Base-by-base conservation (phyloP, 2,113 vertebrate genomes). In the Istiophorus platypterus region DNA sequence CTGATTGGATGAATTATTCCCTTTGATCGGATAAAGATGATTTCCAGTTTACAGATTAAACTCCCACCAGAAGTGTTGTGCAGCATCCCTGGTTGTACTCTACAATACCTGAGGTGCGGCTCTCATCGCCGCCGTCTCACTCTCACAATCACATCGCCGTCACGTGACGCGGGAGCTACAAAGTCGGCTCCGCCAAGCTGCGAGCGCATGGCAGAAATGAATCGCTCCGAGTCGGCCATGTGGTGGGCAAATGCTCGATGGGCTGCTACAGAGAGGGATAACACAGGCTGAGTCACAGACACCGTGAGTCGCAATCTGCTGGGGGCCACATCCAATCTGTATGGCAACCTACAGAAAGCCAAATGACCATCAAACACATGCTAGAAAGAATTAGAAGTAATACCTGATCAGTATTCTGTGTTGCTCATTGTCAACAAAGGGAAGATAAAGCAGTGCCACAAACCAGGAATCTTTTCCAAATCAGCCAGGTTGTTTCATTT, bases 251-350 rank as follows among this genome's bases (percentile, higher is more conserved):
- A 81, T 64, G 54, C 39, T 57, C 72, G 77, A 34, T 68, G 76
- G 62, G 64, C 67, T 51, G 82, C 66, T 29, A 74, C 61, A 68
- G 69, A 80, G 66, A 72, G 67, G 42, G 54, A 86, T 45, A 81
- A 79, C 80, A 71, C 41, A 71, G 79, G 67, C 75, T 77, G 83
- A 89, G 67, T 86, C 74, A 82, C 64, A 65, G 54, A 80, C 29
- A 3, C 45, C 22, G 61, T 78, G 68, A 74, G 54, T 82, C 82
- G 74, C 72, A 75, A 58, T 70, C 66, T 54, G 69, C 62, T 85
- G 9, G 7, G 57, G 64, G 72, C 24, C 24, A 42, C 56, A 61
- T 71, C 24, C n/a, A 79, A 31, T 75, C 58, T 78, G 51, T 34
- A 76, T 14, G 10, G 39, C 54, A 57, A 62, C 61, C 24, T 39